A percentile compares a stretch with the other conserved stretches of the same genome.
Conservation (phyloP, 2,113 vertebrate genomes). For the Tachysurus vachellii region DNA sequence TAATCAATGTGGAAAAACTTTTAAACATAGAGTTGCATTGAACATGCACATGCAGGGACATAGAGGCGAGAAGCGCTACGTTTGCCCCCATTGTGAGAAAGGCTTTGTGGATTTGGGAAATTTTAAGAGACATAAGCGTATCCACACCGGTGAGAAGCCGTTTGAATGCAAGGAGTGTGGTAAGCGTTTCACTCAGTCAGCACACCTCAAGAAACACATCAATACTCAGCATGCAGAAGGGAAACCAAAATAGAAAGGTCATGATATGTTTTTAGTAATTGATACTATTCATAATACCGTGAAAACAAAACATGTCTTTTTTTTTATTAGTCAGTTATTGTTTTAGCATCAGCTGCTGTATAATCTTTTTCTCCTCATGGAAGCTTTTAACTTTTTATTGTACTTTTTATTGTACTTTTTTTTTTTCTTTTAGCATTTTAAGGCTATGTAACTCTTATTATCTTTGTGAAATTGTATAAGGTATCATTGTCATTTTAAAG, state of each 20-base stretch:
- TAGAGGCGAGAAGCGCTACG: constrained; percentile 70
- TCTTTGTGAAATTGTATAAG: neutral
- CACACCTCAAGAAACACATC: constrained; percentile 71
- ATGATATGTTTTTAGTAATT: neutral
- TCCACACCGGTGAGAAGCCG: constrained; percentile 76
- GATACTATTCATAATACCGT: neutral
- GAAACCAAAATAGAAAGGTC: constrained; percentile 12
- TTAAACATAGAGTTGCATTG: constrained; percentile 75
- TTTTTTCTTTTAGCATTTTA: neutral
- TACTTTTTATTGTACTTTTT: neutral
- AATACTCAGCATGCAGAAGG: constrained; percentile 61
- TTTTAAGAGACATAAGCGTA: constrained; percentile 78
- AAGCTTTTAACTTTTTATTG: neutral
- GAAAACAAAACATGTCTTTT: neutral
- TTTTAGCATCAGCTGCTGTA: constrained; percentile 13
- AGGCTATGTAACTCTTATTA: neutral
- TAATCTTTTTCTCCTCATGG: neutral
- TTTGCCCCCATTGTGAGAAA: constrained; percentile 78
- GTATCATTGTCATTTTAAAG: constrained; percentile 9
- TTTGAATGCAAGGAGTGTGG: constrained; percentile 66
- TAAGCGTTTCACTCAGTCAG: constrained; percentile 69
- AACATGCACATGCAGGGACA: constrained; percentile 79
- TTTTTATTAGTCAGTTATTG: neutral
- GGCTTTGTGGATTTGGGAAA: constrained; percentile 80
- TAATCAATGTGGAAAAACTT: constrained; percentile 76